phyloP scores from a whole-genome alignment of 2,888 invertebrate species.

The Meiosimyza platycephala region DNA sequence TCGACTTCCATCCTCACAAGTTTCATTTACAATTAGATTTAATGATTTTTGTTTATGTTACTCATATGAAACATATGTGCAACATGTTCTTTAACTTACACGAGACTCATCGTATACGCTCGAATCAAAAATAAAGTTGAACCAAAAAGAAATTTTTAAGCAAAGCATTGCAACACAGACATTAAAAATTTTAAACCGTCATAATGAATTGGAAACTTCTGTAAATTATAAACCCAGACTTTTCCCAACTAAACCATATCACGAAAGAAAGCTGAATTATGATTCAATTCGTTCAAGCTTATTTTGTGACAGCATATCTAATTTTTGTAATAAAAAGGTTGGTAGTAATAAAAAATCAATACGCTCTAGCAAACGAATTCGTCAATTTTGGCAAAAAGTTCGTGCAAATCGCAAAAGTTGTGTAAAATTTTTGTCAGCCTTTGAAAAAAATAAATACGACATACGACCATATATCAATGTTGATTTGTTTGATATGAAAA shows the following conservation, averaged over 20 bases:
- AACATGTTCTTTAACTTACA: too few species aligned
- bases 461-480: constrained; percentile 39
- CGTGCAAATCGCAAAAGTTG: constrained; percentile 18
- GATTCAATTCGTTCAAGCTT: neutral
- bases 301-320: constrained; percentile 3
- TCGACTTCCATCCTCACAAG: too few species aligned
- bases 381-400: constrained; percentile 28
- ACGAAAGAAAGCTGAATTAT: constrained; percentile 28
- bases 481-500: constrained; percentile 19
- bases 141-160: neutral
- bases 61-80: too few species aligned
- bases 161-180: too few species aligned
- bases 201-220: neutral
- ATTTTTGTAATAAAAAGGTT: neutral
- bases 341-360: neutral
- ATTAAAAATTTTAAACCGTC: neutral
- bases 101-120: neutral
- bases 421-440: neutral
- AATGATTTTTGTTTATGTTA: too few species aligned
- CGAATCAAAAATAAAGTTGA: neutral
- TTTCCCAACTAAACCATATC: constrained; percentile 30
- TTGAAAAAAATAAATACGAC: constrained; percentile 4
- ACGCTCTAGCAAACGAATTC: constrained; percentile 14
- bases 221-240: neutral
- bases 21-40: too few species aligned